A percentile compares a stretch with the other conserved stretches of the same genome.
phyloP scores from a whole-genome alignment of 1,140 invertebrate species.

The Ruditapes philippinarum region DNA sequence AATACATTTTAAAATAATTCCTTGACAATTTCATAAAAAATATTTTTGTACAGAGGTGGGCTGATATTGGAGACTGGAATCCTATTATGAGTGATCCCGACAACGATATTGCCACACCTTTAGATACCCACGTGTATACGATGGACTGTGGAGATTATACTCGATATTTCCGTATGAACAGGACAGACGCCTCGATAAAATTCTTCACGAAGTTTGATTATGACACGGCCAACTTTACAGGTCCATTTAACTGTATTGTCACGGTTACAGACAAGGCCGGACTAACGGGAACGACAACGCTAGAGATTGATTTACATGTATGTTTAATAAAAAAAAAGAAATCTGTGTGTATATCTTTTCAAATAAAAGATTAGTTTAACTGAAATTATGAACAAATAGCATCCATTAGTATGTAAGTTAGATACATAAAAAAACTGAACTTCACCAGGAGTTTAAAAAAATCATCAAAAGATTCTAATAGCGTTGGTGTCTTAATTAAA shows the following conservation, averaged over 20 bases:
- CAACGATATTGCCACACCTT: background rate
- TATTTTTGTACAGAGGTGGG: too few relatives aligned
- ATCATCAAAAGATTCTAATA: too few relatives aligned
- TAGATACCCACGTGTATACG: slow-evolving; percentile 27
- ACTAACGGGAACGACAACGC: slow-evolving; percentile 22
- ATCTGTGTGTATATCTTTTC: too few relatives aligned
- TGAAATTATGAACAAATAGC: too few relatives aligned
- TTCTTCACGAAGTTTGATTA: slow-evolving; percentile 60
- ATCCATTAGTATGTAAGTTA: too few relatives aligned
- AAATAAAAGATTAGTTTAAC: too few relatives aligned
- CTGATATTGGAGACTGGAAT: background rate
- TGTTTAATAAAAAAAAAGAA: too few relatives aligned
- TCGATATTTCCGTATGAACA: slow-evolving; percentile 36
- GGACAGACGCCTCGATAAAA: background rate
- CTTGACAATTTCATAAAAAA: too few relatives aligned
- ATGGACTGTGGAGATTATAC: slow-evolving; percentile 45
- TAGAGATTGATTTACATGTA: slow-evolving; percentile 43
- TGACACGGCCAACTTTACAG: slow-evolving; percentile 43
- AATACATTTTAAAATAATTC: too few relatives aligned
- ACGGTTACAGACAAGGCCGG: slow-evolving; percentile 54
- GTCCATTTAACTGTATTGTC: slow-evolving; percentile 31
- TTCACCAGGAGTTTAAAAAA: too few relatives aligned
- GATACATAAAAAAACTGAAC: too few relatives aligned
- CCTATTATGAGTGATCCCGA: background rate
- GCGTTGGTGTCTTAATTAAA: too few relatives aligned